Evolutionary conservation across 2,888 invertebrate species (phyloP).

Genomic region (Agonum fuliginosum): DNA sequence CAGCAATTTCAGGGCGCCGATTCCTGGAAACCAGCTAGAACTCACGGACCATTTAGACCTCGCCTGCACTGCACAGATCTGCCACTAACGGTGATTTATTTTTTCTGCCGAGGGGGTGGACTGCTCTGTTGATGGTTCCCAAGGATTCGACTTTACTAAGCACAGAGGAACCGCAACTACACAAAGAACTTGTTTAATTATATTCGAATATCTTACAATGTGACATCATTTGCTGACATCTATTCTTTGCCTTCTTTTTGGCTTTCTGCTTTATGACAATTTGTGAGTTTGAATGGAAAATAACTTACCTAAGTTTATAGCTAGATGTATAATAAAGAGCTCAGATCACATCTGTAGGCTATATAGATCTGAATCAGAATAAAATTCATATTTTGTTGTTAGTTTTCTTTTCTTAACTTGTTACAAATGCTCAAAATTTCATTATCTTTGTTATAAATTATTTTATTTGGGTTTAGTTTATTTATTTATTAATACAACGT

Average conservation of each 20-base stretch:
- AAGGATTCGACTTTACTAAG: conserved; percentile 17
- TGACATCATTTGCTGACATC: conserved; percentile 30
- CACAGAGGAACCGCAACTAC: conserved; percentile 26
- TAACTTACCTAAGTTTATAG: conserved; percentile 31
- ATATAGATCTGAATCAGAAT: neutral
- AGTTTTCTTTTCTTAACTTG: too few species aligned
- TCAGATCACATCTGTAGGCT: neutral
- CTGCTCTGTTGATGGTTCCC: conserved; percentile 36
- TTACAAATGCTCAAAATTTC: too few species aligned
- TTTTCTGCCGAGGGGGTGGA: conserved; percentile 21
- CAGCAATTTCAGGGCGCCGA: conserved; percentile 49
- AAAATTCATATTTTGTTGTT: too few species aligned
- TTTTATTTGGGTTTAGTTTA: too few species aligned
- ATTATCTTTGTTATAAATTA: too few species aligned
- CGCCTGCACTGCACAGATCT: too few species aligned
- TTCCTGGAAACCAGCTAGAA: conserved; percentile 52
- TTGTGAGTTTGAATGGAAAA: conserved; percentile 14
- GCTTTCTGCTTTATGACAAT: conserved; percentile 26
- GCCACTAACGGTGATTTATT: conserved; percentile 45
- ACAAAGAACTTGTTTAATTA: conserved; percentile 33
- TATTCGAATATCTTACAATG: conserved; percentile 40
- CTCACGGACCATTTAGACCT: conserved; percentile 44
- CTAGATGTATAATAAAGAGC: neutral
- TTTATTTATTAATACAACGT: too few species aligned
- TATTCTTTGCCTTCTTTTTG: conserved; percentile 5